Conservation (phyloP, 1,140 invertebrate genomes). For the Gryon sp. region DNA sequence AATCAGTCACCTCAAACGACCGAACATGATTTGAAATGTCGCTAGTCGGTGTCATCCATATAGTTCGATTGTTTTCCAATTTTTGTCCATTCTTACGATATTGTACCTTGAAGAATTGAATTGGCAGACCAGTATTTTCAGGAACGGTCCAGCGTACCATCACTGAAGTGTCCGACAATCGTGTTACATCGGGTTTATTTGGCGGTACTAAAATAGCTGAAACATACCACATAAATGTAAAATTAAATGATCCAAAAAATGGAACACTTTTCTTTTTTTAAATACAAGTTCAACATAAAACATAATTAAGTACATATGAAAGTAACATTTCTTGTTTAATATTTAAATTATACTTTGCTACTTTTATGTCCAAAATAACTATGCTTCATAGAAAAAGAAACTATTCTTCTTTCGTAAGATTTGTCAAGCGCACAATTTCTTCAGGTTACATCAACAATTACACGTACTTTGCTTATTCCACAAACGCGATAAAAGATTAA, state of each 20-base stretch:
- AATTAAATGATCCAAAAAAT: background rate
- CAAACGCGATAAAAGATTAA: no score
- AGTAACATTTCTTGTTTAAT: no score
- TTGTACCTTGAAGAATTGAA: constrained; percentile 95
- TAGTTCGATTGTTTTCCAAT: constrained; percentile 77
- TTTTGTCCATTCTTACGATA: constrained; percentile 85
- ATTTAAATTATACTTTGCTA: no score
- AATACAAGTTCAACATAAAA: no score
- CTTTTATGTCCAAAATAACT: no score
- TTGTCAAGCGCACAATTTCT: no score
- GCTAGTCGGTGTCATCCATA: constrained; percentile 90
- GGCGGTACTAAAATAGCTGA: constrained; percentile 90
- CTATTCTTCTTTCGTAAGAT: no score
- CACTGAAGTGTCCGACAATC: constrained; percentile 92
- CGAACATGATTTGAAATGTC: constrained; percentile 88
- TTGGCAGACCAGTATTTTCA: constrained; percentile 88
- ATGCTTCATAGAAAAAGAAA: no score
- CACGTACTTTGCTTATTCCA: no score
- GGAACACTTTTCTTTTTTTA: no score
- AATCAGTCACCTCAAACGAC: constrained; percentile 87
- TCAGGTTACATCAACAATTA: no score
- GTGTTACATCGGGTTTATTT: constrained; percentile 89
- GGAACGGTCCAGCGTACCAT: constrained; percentile 94
- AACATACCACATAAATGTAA: constrained; percentile 52
- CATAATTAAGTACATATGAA: no score